phyloP scores from a whole-genome alignment of 1,140 invertebrate genomes.

The Diplogasteroides magnus region DNA sequence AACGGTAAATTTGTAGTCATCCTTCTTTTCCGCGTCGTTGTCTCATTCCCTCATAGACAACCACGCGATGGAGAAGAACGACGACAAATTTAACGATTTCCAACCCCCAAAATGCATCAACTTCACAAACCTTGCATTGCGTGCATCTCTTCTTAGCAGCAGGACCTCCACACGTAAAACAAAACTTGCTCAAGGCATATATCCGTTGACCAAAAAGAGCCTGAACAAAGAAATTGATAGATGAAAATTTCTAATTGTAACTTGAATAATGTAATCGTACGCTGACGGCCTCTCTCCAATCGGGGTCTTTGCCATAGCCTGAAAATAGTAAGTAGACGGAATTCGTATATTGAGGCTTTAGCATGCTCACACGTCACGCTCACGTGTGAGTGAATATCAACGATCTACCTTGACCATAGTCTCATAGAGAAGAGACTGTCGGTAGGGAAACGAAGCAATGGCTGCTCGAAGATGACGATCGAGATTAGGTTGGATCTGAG shows the following conservation, averaged over 20 bases:
- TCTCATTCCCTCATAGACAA: no score
- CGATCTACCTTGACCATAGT: conserved; percentile 32
- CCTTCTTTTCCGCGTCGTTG: no score
- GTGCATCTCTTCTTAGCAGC: conserved; percentile 84
- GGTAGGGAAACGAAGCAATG: conserved; percentile 43
- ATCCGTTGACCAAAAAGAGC: conserved; percentile 77
- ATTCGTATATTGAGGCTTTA: no score
- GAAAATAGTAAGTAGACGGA: neutral
- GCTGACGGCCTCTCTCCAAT: conserved; percentile 60
- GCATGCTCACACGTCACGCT: no score
- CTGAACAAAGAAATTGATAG: conserved; percentile 68
- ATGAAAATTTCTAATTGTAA: neutral
- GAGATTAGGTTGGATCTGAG: conserved; percentile 18
- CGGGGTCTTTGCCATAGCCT: conserved; percentile 20
- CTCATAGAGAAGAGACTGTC: conserved; percentile 44
- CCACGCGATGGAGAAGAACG: no score
- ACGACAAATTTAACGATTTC: no score
- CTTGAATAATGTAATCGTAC: conserved; percentile 44
- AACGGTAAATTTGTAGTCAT: no score
- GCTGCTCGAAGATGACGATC: conserved; percentile 40
- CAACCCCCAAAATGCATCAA: no score
- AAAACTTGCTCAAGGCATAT: conserved; percentile 69
- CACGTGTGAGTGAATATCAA: no score
- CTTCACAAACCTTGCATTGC: conserved; percentile 72
- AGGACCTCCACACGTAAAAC: conserved; percentile 80